These are phyloP conservation scores for Tamias sibiricus DNA, from an alignment of 2,113 vertebrate genomes.

Conservation along the genomic window DNA sequence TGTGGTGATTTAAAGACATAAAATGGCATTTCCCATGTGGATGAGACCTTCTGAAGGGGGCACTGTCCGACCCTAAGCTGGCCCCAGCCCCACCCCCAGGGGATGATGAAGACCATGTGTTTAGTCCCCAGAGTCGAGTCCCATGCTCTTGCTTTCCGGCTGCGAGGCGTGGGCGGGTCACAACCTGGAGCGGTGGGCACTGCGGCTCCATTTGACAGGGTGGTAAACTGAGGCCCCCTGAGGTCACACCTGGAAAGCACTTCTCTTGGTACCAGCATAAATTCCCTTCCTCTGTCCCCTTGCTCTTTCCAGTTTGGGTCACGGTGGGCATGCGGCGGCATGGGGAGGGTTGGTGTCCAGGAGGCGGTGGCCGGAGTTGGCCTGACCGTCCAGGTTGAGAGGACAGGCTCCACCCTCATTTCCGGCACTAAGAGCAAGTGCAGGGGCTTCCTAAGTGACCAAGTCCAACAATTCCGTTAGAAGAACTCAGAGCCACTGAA, in stretches of 20 bases:
- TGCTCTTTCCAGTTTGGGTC: background rate
- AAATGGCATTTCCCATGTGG: background rate
- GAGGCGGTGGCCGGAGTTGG: background rate
- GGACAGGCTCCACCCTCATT: background rate
- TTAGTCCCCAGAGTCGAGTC: accelerated
- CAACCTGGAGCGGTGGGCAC: background rate
- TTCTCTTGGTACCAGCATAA: accelerated
- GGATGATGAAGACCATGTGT: accelerated
- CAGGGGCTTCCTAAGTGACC: background rate
- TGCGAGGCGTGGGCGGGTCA: background rate
- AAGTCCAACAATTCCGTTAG: background rate
- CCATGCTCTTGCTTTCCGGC: background rate
- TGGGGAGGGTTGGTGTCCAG: background rate
- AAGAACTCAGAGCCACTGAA: background rate
- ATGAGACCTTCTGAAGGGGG: background rate
- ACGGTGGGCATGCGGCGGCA: accelerated
- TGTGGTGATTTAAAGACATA: background rate
- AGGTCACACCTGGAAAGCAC: background rate
- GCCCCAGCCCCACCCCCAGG: accelerated
- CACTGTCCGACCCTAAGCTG: background rate
- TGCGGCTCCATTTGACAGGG: background rate
- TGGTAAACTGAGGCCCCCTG: background rate
- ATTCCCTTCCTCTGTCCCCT: background rate
- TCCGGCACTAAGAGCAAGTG: background rate
- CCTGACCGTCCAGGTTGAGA: too few species aligned